These are phyloP conservation scores for Lepeophtheirus salmonis DNA, from an alignment of 1,140 invertebrate genomes.

Conservation along the genomic window DNA sequence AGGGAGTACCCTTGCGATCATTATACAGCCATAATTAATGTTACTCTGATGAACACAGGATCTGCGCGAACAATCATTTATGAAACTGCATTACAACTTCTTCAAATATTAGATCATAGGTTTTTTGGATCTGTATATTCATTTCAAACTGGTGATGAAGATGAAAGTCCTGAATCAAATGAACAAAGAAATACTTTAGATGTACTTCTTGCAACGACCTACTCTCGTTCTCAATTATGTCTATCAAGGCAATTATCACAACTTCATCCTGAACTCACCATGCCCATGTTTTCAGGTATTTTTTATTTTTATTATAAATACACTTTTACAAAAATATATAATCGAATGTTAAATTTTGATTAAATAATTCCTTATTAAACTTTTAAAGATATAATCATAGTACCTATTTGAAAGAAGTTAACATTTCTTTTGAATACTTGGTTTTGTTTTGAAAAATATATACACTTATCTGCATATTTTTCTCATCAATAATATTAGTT, in stretches of 20 bases:
- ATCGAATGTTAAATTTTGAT: no score
- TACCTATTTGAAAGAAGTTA: no score
- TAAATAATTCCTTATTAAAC: no score
- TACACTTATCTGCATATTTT: no score
- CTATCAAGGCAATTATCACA: constrained; percentile 76
- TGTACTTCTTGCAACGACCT: constrained; percentile 58
- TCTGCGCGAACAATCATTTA: constrained; percentile 74
- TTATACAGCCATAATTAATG: constrained; percentile 91
- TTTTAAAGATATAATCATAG: no score
- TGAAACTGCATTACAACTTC: constrained; percentile 74
- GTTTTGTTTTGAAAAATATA: no score
- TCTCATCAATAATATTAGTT: no score
- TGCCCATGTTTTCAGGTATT: constrained; percentile 98
- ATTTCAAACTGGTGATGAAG: constrained; percentile 29
- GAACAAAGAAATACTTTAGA: constrained; percentile 40
- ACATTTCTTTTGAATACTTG: no score
- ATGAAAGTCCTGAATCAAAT: background rate
- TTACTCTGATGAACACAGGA: constrained; percentile 85
- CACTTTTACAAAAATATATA: no score
- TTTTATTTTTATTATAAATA: no score
- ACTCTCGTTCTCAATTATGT: constrained; percentile 75
- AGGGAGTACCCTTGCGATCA: constrained; percentile 97
- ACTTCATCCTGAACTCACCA: constrained; percentile 84
- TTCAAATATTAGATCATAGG: constrained; percentile 79
- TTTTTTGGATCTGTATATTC: constrained; percentile 70